A percentile compares a stretch with the other conserved stretches of the same genome.
phyloP scores from a whole-genome alignment of 1,140 invertebrate genomes.

The Trypoxylus dichotomus region DNA sequence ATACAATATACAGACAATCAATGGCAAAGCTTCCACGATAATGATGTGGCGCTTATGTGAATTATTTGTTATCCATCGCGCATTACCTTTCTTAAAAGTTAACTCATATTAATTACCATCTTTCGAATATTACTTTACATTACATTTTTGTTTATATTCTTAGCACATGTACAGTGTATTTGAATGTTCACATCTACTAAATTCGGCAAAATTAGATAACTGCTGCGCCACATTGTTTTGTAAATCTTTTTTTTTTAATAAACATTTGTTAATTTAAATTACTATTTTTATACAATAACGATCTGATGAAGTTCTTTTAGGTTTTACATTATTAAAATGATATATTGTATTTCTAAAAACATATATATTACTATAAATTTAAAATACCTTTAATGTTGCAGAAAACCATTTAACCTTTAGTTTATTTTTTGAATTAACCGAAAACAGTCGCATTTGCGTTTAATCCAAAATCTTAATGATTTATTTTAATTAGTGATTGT shows the following conservation, averaged over 20 bases:
- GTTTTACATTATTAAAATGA: no score
- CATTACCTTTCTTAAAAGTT: neutral
- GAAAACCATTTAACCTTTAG: no score
- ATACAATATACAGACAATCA: constrained; percentile 41
- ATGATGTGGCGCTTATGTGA: constrained; percentile 12
- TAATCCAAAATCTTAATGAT: no score
- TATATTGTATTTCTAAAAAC: no score
- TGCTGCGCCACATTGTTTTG: neutral
- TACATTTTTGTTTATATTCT: neutral
- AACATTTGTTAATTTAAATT: neutral
- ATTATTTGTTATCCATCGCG: neutral
- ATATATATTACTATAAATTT: no score
- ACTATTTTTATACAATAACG: no score
- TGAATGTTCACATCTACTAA: neutral
- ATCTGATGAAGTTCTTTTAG: no score
- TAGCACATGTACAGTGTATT: neutral
- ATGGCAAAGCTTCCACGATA: constrained; percentile 40
- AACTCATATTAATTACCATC: neutral
- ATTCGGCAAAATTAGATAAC: neutral
- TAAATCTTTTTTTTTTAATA: neutral
- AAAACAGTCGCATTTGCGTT: no score
- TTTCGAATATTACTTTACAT: constrained; percentile 4
- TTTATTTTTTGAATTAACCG: no score
- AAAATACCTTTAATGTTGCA: no score
- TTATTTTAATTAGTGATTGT: no score